Evolutionary conservation across 2,113 vertebrate species (phyloP).

Genomic region (Spilogale gracilis): DNA sequence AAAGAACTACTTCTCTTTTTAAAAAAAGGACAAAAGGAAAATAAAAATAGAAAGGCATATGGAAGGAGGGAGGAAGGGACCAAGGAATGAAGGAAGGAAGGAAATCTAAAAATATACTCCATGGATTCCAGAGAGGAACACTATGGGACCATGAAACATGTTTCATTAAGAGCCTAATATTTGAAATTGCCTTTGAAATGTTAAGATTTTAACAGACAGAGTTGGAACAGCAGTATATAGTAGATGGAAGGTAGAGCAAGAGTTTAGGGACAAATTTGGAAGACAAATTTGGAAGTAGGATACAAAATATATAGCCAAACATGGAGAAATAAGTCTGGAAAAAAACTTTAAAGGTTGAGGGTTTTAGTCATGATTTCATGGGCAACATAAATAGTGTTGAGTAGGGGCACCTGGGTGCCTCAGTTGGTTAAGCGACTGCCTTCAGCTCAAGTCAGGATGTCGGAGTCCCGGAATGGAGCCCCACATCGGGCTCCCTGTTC

Average conservation of each 20-base stretch:
- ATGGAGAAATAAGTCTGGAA: not conserved
- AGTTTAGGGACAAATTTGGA: not conserved
- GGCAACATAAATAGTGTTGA: not conserved
- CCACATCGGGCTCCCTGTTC: no score
- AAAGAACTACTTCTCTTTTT: not conserved
- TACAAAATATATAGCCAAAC: not conserved
- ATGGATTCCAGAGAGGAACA: not conserved
- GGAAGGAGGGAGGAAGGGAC: not conserved
- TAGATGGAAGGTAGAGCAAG: not conserved
- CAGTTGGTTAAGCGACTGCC: no score
- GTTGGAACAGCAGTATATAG: not conserved
- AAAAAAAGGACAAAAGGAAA: not conserved
- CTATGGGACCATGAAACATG: not conserved
- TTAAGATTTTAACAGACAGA: not conserved
- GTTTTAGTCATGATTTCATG: not conserved
- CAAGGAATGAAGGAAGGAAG: not conserved
- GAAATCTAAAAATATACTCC: not conserved
- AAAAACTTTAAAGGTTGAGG: not conserved
- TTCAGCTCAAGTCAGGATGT: no score
- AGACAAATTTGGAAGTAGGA: not conserved
- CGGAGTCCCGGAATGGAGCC: no score
- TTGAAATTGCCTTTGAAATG: not conserved
- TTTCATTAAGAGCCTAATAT: not conserved
- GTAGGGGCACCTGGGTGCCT: no score
- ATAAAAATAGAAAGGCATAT: not conserved